Conservation (phyloP, 64 coral and sea anemone species). For the Acropora yongei region DNA sequence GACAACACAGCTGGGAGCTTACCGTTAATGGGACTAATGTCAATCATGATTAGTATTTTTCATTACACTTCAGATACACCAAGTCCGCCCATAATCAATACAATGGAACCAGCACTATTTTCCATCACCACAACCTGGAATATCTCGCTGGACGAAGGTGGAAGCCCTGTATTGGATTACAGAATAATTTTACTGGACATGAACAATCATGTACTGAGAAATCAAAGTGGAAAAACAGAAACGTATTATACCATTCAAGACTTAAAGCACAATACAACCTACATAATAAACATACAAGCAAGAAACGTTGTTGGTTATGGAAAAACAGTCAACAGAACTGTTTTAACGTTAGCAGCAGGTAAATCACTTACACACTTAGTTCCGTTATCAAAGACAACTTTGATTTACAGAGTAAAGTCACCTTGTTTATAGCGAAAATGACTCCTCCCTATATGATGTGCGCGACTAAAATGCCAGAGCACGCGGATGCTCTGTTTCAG, state of each 20-base stretch:
- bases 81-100: not conserved
- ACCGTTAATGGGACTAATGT: too few relatives aligned
- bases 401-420: too few relatives aligned
- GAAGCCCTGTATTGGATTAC: constrained; percentile 11
- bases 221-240: not conserved
- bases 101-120: not conserved
- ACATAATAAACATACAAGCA: not conserved
- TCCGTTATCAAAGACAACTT: not conserved
- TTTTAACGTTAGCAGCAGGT: not conserved
- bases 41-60: too few relatives aligned
- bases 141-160: not conserved
- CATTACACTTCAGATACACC: not conserved
- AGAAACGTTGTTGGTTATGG: not conserved
- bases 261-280: not conserved
- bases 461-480: too few relatives aligned
- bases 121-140: constrained; percentile 16
- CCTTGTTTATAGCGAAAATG: too few relatives aligned
- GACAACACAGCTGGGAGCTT: too few relatives aligned
- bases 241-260: not conserved
- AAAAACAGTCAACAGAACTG: not conserved
- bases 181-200: not conserved
- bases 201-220: not conserved
- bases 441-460: too few relatives aligned
- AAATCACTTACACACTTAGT: not conserved
- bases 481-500: too few relatives aligned